Percentiles rank a stretch among this genome's conserved stretches.
Conservation (phyloP, 35 echinoderm and acorn worm species). For the Ophioderma brevispina region DNA sequence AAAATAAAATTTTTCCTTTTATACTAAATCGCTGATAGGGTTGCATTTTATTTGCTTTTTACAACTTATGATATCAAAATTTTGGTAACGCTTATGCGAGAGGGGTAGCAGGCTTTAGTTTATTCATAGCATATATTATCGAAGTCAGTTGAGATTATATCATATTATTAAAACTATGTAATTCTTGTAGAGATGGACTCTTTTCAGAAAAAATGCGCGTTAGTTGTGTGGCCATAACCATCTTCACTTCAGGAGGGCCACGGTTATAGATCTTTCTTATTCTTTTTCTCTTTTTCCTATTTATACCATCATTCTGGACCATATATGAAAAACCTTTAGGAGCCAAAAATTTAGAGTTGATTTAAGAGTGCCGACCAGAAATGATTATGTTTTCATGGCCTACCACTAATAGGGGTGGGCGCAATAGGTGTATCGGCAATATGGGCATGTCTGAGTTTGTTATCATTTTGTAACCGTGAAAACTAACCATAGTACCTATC, state of each 20-base stretch:
- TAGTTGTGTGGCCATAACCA: background rate
- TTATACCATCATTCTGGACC: background rate
- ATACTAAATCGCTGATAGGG: too few relatives aligned
- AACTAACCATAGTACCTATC: background rate
- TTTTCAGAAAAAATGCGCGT: background rate
- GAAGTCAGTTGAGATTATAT: too few relatives aligned
- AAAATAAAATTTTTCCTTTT: too few relatives aligned
- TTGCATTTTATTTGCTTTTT: too few relatives aligned
- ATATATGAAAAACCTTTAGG: background rate
- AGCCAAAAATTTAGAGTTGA: background rate
- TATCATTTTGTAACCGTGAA: background rate
- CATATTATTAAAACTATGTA: too few relatives aligned
- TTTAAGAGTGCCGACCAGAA: background rate
- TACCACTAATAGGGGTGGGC: background rate
- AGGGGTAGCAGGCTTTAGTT: too few relatives aligned
- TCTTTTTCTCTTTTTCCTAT: background rate
- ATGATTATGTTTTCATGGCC: background rate
- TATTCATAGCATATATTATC: too few relatives aligned
- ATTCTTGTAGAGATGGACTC: too few relatives aligned
- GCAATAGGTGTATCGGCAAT: background rate
- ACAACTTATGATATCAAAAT: too few relatives aligned
- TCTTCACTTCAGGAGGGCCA: background rate
- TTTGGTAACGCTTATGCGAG: too few relatives aligned
- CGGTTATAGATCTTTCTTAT: background rate
- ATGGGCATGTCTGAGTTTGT: background rate